A percentile compares a stretch with the other conserved stretches of the same genome.
Conservation (phyloP, 2,797 vertebrate species). For the Oreortyx pictus region DNA sequence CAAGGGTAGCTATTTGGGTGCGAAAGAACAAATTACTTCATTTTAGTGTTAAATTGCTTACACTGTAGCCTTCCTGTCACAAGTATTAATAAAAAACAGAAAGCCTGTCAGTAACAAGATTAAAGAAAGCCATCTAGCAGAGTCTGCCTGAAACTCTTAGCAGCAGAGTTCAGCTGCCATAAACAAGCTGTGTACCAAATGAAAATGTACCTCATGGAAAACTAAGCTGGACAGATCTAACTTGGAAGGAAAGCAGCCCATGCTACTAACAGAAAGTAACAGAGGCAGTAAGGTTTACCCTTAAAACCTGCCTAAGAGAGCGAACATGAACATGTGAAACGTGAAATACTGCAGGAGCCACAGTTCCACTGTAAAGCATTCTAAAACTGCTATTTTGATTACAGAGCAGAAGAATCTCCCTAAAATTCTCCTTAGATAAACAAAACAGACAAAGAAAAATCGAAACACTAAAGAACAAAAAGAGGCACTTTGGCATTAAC, state of each 20-base stretch:
- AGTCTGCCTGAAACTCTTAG: background rate
- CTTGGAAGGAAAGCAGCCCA: constrained; percentile 9
- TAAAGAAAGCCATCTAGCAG: background rate
- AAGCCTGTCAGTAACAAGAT: background rate
- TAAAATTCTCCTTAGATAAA: background rate
- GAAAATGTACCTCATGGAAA: constrained; percentile 7
- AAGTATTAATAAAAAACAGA: background rate
- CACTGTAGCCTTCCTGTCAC: background rate
- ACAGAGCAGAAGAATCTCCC: background rate
- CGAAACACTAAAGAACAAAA: background rate
- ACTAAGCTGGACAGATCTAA: constrained; percentile 26
- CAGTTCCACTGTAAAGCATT: background rate
- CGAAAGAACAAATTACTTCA: background rate
- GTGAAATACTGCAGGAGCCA: background rate
- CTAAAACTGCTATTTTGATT: background rate
- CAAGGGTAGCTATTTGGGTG: background rate
- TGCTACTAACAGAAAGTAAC: constrained; percentile 20
- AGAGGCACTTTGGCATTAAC: too few relatives aligned
- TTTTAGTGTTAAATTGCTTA: background rate
- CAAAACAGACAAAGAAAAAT: background rate
- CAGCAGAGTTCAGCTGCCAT: constrained; percentile 19
- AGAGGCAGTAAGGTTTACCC: constrained; percentile 1
- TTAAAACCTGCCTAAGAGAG: constrained; percentile 24
- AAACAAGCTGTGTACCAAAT: background rate
- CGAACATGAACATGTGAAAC: background rate